Evolutionary conservation across 1,140 invertebrate genomes (phyloP).

Genomic region (Tetramorium simillimum): DNA sequence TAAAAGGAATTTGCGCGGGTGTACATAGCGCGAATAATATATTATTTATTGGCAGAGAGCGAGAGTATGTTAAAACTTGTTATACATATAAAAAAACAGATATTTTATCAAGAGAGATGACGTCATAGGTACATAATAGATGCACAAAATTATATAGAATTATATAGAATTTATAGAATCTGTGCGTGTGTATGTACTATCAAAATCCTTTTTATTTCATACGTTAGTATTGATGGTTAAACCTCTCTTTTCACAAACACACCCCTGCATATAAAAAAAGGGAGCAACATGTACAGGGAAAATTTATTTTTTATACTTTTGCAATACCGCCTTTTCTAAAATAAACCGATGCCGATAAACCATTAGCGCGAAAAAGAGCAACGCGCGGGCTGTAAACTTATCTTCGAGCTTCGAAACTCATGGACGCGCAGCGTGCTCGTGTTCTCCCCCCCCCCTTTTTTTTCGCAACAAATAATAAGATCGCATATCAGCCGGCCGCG

Average conservation of each 20-base stretch:
- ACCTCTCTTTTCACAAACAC: not conserved
- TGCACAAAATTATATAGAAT: not conserved
- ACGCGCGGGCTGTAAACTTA: not conserved
- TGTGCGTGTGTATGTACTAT: not conserved
- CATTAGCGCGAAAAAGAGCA: not conserved
- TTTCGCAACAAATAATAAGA: slow-evolving; percentile 38
- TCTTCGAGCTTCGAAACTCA: slow-evolving; percentile 25
- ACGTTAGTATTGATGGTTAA: not conserved
- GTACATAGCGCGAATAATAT: not conserved
- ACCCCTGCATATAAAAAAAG: not conserved
- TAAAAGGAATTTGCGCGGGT: not conserved
- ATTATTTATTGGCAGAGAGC: not conserved
- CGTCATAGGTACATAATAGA: not conserved
- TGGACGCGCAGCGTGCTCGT: not conserved
- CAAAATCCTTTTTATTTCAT: not conserved
- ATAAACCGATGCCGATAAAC: not conserved
- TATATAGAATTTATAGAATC: not conserved
- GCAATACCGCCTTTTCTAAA: not conserved
- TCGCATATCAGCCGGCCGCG: slow-evolving; percentile 20
- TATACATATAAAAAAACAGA: not conserved
- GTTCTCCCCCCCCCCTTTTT: not conserved
- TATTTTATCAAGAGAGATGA: not conserved
- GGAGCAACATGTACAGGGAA: not conserved
- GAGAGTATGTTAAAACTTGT: not conserved
- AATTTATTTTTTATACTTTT: slow-evolving; percentile 14